A percentile compares a stretch with the other conserved stretches of the same genome.
phyloP scores from a whole-genome alignment of 2,113 vertebrate species.

The Phaethornis superciliosus region DNA sequence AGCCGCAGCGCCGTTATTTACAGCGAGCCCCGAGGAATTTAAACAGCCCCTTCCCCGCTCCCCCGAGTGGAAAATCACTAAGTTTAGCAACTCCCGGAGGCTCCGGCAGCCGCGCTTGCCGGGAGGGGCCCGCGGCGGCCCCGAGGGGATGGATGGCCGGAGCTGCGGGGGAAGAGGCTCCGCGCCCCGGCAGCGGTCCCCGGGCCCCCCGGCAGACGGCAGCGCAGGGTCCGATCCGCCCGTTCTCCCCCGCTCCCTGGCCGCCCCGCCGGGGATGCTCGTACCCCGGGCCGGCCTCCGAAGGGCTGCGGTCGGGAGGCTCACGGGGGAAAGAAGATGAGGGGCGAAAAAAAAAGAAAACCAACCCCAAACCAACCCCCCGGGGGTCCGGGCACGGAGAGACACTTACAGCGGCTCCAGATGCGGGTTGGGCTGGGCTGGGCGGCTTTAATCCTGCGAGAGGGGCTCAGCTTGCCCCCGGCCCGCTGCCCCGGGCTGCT shows the following conservation, averaged over 20 bases:
- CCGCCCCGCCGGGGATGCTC: not conserved
- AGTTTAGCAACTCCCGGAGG: constrained; percentile 36
- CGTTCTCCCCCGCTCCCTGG: not conserved
- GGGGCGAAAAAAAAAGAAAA: not conserved
- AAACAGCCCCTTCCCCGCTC: constrained; percentile 3
- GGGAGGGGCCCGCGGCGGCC: not conserved
- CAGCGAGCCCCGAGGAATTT: constrained; percentile 6
- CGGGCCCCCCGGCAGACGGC: not conserved
- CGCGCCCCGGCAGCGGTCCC: not conserved
- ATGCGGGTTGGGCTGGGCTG: not conserved
- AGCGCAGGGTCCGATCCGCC: not conserved
- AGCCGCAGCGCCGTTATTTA: constrained; percentile 33
- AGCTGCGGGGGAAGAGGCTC: not conserved
- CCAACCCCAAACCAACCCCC: not conserved
- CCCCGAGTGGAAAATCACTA: constrained; percentile 33
- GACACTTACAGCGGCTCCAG: constrained; percentile 75
- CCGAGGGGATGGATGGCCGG: not conserved
- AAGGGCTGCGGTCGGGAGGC: not conserved
- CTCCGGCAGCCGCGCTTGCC: not conserved
- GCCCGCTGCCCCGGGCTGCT: constrained; percentile 58
- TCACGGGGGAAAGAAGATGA: not conserved
- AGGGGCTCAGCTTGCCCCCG: constrained; percentile 30
- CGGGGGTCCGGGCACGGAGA: not conserved
- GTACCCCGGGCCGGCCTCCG: not conserved
- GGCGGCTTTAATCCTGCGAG: constrained; percentile 77